Conservation (phyloP, 2,888 invertebrate genomes). For the Liopterus haemorrhoidalis region DNA sequence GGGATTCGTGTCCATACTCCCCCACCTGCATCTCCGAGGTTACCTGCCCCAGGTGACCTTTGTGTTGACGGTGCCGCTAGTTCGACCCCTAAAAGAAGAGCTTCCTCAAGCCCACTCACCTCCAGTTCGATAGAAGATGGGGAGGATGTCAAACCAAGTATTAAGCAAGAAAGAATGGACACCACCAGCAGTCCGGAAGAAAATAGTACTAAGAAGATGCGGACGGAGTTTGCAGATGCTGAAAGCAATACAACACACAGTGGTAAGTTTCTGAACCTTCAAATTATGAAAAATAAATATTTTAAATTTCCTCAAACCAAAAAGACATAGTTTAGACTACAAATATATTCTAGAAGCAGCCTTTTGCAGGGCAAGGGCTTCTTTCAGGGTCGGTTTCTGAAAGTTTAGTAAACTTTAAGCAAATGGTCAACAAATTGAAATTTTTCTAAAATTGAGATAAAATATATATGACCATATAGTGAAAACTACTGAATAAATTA, state of each 20-base stretch:
- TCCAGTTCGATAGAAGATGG: constrained; percentile 45
- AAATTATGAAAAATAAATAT: background rate
- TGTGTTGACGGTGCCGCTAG: constrained; percentile 76
- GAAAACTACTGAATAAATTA: too few species aligned
- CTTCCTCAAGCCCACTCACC: constrained; percentile 47
- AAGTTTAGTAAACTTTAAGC: too few species aligned
- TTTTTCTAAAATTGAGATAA: too few species aligned
- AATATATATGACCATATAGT: too few species aligned
- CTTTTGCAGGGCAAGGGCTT: too few species aligned
- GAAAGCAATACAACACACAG: constrained; percentile 88
- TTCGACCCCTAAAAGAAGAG: constrained; percentile 63
- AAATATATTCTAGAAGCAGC: too few species aligned
- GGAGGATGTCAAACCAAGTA: constrained; percentile 48
- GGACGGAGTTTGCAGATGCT: constrained; percentile 79
- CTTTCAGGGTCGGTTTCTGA: too few species aligned
- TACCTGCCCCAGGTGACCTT: constrained; percentile 59
- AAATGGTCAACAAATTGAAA: too few species aligned
- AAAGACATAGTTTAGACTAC: too few species aligned
- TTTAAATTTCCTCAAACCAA: background rate
- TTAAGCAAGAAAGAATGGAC: constrained; percentile 64
- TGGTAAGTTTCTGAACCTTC: constrained; percentile 67
- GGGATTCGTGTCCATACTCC: constrained; percentile 72
- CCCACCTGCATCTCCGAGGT: constrained; percentile 62
- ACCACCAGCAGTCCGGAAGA: constrained; percentile 59
- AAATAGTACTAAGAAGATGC: constrained; percentile 61